Base-by-base conservation (phyloP, 2,888 invertebrate species). In the Camponotus fellah region DNA sequence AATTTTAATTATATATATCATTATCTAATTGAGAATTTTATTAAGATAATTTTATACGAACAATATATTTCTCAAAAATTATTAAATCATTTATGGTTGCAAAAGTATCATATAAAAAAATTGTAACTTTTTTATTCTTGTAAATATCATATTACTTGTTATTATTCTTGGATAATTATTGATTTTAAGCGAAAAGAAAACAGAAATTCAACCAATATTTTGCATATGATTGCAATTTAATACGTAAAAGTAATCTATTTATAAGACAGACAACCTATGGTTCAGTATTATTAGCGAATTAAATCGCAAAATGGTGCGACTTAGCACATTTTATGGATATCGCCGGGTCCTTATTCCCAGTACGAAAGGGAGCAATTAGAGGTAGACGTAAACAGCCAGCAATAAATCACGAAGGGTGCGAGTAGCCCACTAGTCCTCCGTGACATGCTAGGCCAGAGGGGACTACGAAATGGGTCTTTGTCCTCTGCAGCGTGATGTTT, bases 401-500 rank as follows among this genome's bases (percentile, higher is more conserved):
- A 46, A 80, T 80, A 80, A 80, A 80, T 80, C 58, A 71, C 46
- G 60, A 80, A 71, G 60, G 17, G 72, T 12, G 72, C n/a, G 34
- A 69, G 34, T 69, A 43, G 79, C 3, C 34, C 26, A 68, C 77
- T 68, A 69, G 69, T 17, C 71, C 34, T 69, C 37, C 26, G 17
- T 79, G 72, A 60, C 71, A 60, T 46, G 71, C 37, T 80, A 53
- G 82, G 62, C 80, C 49, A 80, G 43, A 69, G 68, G 68, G 46
- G 60, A 80, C 56, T 34, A 69, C 60, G 69, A n/a, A 81, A 83
- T 65, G 34, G 71, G 81, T 81, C 83, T 83, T 83, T 83, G 81
- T 83, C n/a, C 56, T 65, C 12, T 62, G 43, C 64, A 26, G 43
- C 34, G 10, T 21, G 56, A n/a, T 64, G 81, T 83, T 82, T 83